These are phyloP conservation scores for Acanthosepion esculentum DNA, from an alignment of 2,888 invertebrate genomes.

Conservation along the genomic window DNA sequence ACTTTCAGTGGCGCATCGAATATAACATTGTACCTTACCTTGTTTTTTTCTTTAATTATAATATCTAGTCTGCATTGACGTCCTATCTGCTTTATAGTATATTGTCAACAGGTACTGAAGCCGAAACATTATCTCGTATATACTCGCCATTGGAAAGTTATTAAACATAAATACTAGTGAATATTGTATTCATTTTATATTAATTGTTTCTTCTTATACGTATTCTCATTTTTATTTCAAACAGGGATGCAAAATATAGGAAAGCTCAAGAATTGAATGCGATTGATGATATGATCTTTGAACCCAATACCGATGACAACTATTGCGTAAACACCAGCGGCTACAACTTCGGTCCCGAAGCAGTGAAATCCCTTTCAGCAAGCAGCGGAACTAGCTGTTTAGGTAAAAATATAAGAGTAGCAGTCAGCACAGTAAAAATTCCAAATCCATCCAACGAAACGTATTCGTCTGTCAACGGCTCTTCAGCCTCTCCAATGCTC, in stretches of 20 bases:
- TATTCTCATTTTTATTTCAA: not conserved
- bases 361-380: not conserved
- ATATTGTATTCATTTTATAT: not conserved
- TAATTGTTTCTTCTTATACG: not conserved
- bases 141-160: no score
- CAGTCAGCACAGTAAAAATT: not conserved
- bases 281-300: not conserved
- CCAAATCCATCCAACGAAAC: not conserved
- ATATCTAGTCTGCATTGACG: no score
- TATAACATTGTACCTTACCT: no score
- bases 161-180: no score
- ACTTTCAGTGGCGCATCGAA: no score
- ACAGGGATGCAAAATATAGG: not conserved
- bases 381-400: not conserved
- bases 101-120: no score
- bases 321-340: not conserved
- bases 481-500: not conserved
- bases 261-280: not conserved
- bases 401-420: not conserved
- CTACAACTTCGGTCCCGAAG: not conserved
- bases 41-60: no score
- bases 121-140: no score
- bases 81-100: no score
- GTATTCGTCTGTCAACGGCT: not conserved
- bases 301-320: not conserved